Base-by-base conservation (phyloP, 2,113 vertebrate species). In the Proterorhinus semilunaris region DNA sequence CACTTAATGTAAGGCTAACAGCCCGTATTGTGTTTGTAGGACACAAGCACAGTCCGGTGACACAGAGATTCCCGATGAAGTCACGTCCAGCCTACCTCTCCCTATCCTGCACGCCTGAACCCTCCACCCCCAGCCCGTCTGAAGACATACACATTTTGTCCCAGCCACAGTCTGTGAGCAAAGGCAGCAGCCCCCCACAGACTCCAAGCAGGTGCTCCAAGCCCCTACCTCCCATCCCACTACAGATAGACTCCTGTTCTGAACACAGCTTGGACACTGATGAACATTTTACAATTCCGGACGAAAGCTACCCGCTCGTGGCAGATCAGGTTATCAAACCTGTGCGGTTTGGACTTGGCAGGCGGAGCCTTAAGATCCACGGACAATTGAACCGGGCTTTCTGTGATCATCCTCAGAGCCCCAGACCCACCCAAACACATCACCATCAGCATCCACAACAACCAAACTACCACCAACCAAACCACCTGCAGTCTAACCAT, bases 361-460 rank as follows among this genome's bases (percentile, higher is more conserved):
- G 93, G 42, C 89, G 94, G 64, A 98, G 98, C 89, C 95, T 98
- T 72, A 90, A 95, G 52, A 94, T 93, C 59, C 94, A 93, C 0
- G 98, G 97, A 53, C 94, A 95, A 66, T 94, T 97, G 84, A 99
- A 99, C 78, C 94, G 95, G 0, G 98, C 96, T 0, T 99, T 98
- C 66, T 94, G 94, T n/a, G 96, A 98, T 8, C 91, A 94, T 42
- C 83, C 87, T 5, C 81, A 68, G 15, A 83, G 66, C 54, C 79
- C 68, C 1, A 69, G 44, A 62, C 79, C 77, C 5, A 61, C 66
- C n/a, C 74, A 82, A 13, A 66, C 66, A 46, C 78, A 83, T 59
- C 69, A 76, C 13, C 73, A 61, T 10, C 58, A 45, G 13, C 42
- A 69, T n/a, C 46, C 36, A 13, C 65, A 65, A 75, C 85, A 70